These are phyloP conservation scores for Drosophila yakuba DNA, from an alignment of 1,140 invertebrate species.

Conservation along the genomic window DNA sequence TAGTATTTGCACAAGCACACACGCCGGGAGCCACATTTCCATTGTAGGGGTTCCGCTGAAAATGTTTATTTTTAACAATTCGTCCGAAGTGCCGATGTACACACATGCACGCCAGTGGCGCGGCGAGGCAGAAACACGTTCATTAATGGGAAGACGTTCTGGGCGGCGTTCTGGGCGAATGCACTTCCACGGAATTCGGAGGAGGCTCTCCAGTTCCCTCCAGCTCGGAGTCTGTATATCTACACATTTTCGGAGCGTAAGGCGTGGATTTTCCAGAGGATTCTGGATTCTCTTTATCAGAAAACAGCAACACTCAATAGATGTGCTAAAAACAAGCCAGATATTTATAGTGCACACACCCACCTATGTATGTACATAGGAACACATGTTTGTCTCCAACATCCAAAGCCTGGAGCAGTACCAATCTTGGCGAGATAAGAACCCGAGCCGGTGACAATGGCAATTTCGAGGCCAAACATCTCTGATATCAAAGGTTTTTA, in stretches of 20 bases:
- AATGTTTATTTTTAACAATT: constrained; percentile 79
- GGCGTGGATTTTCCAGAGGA: too few species aligned
- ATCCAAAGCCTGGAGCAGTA: neutral
- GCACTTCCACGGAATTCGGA: constrained; percentile 44
- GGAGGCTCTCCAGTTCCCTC: constrained; percentile 10
- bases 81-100: constrained; percentile 50
- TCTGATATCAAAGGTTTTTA: neutral
- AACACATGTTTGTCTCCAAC: too few species aligned
- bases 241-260: too few species aligned
- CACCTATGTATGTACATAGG: too few species aligned
- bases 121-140: constrained; percentile 40
- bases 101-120: neutral
- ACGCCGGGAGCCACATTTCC: constrained; percentile 13
- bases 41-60: constrained; percentile 59
- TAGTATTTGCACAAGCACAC: constrained; percentile 39
- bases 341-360: neutral
- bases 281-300: too few species aligned
- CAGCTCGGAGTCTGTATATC: too few species aligned
- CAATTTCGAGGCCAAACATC: neutral
- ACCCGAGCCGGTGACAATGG: neutral
- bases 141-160: constrained; percentile 31
- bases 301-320: neutral
- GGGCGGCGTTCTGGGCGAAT: constrained; percentile 30
- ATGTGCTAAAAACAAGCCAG: neutral
- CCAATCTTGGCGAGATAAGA: neutral